Percentiles rank a stretch among this genome's conserved stretches.
These are phyloP conservation scores for Lepus europaeus DNA, from an alignment of 2,113 vertebrate species.

Conservation along the genomic window DNA sequence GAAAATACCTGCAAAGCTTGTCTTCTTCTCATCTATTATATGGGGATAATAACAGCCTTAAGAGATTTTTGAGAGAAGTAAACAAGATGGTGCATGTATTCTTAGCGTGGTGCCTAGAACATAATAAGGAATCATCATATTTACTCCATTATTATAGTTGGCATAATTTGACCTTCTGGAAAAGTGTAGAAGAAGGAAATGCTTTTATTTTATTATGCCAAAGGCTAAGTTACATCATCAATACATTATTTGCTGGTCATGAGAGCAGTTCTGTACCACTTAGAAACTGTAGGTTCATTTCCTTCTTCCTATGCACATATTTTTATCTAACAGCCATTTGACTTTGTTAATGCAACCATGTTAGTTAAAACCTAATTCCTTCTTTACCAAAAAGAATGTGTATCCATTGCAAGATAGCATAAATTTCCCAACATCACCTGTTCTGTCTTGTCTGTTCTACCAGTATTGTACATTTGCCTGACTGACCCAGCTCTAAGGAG, in stretches of 20 bases:
- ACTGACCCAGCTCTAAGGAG: conserved; percentile 65
- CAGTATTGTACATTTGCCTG: conserved; percentile 73
- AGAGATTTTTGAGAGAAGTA: conserved; percentile 54
- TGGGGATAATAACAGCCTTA: neutral
- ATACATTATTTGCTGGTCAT: conserved; percentile 31
- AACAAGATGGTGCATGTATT: neutral
- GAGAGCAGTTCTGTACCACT: conserved; percentile 40
- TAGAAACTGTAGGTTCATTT: conserved; percentile 53
- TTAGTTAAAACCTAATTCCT: neutral
- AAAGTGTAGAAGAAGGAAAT: conserved; percentile 33
- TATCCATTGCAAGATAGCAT: conserved; percentile 42
- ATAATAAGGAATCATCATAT: neutral
- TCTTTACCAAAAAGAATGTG: conserved; percentile 51
- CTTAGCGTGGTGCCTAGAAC: neutral
- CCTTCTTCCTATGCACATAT: neutral
- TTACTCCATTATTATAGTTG: conserved; percentile 23
- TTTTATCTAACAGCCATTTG: conserved; percentile 49
- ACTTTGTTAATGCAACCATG: conserved; percentile 1
- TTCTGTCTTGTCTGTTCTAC: conserved; percentile 71
- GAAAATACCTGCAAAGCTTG: conserved; percentile 24
- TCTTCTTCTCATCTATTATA: conserved; percentile 51
- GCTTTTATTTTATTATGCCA: conserved; percentile 19
- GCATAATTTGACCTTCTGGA: conserved; percentile 59
- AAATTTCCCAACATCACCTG: conserved; percentile 18
- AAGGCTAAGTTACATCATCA: conserved; percentile 22